Evolutionary conservation across 2,113 vertebrate genomes (phyloP).

Genomic region (Cephalopholis sonnerati): DNA sequence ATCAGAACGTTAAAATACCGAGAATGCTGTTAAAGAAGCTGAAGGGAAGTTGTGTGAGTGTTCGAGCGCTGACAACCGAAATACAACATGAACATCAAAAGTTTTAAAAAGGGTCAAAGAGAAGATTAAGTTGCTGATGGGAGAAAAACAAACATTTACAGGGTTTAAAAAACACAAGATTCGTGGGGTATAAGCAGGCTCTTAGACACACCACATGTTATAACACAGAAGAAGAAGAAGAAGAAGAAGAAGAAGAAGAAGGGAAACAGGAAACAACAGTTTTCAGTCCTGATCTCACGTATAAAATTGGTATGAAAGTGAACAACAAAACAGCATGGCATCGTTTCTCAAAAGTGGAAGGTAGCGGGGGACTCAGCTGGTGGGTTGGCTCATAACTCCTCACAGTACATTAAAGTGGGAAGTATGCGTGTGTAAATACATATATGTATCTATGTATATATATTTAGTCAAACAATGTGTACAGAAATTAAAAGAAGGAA

Average conservation of each 20-base stretch:
- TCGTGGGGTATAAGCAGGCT: background rate
- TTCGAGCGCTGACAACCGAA: background rate
- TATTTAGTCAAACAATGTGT: slow-evolving; percentile 50
- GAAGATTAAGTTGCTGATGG: background rate
- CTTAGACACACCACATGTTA: slow-evolving; percentile 31
- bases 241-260: background rate
- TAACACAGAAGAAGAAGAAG: slow-evolving; percentile 17
- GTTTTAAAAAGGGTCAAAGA: background rate
- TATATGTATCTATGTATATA: slow-evolving; percentile 46
- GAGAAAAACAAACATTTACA: background rate
- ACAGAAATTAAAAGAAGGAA: slow-evolving; percentile 47
- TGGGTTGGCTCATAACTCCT: slow-evolving; percentile 71
- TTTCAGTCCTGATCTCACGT: slow-evolving; percentile 82
- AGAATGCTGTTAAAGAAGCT: background rate
- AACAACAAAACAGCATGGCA: slow-evolving; percentile 69
- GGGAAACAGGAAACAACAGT: slow-evolving; percentile 34
- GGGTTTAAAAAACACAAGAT: slow-evolving; percentile 1
- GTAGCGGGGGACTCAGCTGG: slow-evolving; percentile 36
- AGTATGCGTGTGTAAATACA: slow-evolving; percentile 62
- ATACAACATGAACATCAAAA: background rate
- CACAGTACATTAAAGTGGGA: slow-evolving; percentile 60
- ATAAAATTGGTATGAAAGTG: slow-evolving; percentile 78
- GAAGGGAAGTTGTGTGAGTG: background rate
- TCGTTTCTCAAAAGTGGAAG: slow-evolving; percentile 72
- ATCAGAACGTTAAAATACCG: background rate